Evolutionary conservation across 1,140 invertebrate genomes (phyloP).

Genomic region (Cherax quadricarinatus): DNA sequence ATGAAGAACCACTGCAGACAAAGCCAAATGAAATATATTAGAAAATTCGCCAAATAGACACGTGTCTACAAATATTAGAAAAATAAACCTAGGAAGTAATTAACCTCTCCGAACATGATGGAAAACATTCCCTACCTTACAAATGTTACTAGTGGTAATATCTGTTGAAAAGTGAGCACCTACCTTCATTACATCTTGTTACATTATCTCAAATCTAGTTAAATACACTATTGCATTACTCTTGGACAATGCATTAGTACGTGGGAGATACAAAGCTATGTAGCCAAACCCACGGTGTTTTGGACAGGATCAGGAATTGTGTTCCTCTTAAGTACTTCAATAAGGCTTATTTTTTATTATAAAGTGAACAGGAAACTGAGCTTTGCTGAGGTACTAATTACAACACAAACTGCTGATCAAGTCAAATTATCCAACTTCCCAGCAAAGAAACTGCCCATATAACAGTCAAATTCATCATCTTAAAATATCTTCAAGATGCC

Average conservation of each 20-base stretch:
- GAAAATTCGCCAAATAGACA: constrained; percentile 50
- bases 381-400: constrained; percentile 68
- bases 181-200: constrained; percentile 18
- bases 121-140: constrained; percentile 55
- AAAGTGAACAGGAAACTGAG: constrained; percentile 21
- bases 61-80: constrained; percentile 67
- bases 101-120: constrained; percentile 59
- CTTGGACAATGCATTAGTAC: too few relatives aligned
- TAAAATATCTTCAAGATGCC: constrained; percentile 13
- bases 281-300: not conserved
- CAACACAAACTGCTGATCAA: constrained; percentile 62
- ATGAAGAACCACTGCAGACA: constrained; percentile 39
- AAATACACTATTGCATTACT: not conserved
- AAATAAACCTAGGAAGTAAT: constrained; percentile 69
- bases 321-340: constrained; percentile 55
- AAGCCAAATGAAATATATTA: constrained; percentile 54
- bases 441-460: not conserved
- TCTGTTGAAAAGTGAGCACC: constrained; percentile 51
- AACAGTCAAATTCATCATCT: not conserved
- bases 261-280: not conserved
- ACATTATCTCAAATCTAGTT: not conserved
- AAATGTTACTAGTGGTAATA: constrained; percentile 22
- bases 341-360: constrained; percentile 30
- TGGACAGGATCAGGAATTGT: constrained; percentile 54
- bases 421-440: constrained; percentile 28